Conservation (phyloP, 2,797 vertebrate genomes). For the Pseudopleuronectes americanus region DNA sequence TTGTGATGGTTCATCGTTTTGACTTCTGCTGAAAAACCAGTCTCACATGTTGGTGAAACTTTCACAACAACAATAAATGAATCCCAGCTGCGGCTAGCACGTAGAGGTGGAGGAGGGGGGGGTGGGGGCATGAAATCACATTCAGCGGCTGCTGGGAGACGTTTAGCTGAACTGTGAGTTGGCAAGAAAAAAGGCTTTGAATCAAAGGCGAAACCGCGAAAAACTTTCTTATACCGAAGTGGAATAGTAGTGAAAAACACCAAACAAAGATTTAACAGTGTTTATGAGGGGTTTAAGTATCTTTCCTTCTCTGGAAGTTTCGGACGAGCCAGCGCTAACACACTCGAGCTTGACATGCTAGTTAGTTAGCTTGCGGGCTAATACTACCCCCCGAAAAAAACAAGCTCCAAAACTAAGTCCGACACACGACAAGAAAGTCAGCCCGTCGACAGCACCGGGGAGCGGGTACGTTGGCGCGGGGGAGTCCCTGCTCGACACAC, state of each 20-base stretch:
- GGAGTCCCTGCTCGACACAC: conserved; percentile 17
- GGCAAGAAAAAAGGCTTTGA: conserved; percentile 25
- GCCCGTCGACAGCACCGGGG: not conserved
- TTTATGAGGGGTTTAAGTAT: not conserved
- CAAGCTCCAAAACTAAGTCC: conserved; percentile 59
- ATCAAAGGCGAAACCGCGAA: not conserved
- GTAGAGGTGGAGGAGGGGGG: conserved; percentile 12
- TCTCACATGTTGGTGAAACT: conserved; percentile 42
- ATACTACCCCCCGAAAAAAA: conserved; percentile 75
- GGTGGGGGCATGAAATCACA: conserved; percentile 53
- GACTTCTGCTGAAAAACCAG: conserved; percentile 38
- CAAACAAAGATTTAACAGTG: not conserved
- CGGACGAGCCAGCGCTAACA: conserved; percentile 41
- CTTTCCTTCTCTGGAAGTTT: not conserved
- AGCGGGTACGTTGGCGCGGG: not conserved
- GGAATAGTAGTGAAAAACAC: not conserved
- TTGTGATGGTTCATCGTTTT: not conserved
- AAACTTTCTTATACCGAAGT: not conserved
- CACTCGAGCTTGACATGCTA: conserved; percentile 66
- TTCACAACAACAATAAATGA: conserved; percentile 43
- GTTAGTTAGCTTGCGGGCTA: conserved; percentile 73
- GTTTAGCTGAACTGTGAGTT: conserved; percentile 62
- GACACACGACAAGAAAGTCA: conserved; percentile 31
- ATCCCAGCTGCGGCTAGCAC: conserved; percentile 44
- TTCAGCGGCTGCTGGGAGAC: conserved; percentile 14